Conservation (phyloP, 2,797 vertebrate genomes). For the Atherinosoma microstoma region DNA sequence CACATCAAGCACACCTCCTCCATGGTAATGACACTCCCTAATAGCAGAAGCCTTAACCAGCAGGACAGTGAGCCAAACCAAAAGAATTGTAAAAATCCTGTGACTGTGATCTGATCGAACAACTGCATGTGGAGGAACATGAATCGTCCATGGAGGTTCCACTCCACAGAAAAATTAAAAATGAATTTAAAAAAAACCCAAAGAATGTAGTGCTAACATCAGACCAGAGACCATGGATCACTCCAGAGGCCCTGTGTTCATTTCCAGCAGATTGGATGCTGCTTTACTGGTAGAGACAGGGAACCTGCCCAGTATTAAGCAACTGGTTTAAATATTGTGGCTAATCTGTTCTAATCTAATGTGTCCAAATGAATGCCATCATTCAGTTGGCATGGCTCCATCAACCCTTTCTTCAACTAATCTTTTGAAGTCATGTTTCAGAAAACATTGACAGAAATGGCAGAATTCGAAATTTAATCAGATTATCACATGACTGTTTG, state of each 20-base stretch:
- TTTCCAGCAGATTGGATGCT: background rate
- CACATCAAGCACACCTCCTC: background rate
- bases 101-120: background rate
- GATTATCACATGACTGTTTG: background rate
- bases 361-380: too few relatives aligned
- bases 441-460: background rate
- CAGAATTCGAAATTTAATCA: background rate
- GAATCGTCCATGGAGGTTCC: background rate
- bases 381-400: background rate
- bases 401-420: background rate
- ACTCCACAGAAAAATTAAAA: background rate
- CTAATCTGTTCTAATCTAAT: too few relatives aligned
- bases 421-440: background rate
- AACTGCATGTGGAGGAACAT: background rate
- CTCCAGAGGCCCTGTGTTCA: background rate
- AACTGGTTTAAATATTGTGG: background rate
- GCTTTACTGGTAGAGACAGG: background rate
- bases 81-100: background rate
- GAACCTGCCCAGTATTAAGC: background rate
- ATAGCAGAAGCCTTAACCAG: background rate
- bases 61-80: background rate
- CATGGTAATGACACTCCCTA: background rate
- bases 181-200: background rate
- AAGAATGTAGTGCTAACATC: background rate
- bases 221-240: background rate